Evolutionary conservation across 2,113 vertebrate genomes (phyloP).

Genomic region (Labeo rohita): DNA sequence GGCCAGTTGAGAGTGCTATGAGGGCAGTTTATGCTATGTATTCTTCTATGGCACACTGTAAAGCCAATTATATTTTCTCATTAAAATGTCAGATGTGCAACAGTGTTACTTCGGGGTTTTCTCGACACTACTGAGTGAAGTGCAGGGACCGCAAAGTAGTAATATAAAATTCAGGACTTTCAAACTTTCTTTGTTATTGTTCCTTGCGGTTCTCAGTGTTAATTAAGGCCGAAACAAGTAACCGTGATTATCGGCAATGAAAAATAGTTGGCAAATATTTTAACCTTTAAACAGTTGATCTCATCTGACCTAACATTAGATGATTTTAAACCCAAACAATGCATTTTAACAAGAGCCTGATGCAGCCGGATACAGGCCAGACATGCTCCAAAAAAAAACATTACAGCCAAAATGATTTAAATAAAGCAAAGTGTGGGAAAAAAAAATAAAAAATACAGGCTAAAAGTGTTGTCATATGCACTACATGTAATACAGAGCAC

Average conservation of each 20-base stretch:
- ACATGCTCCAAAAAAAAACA: not conserved
- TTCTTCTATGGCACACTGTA: conserved; percentile 22
- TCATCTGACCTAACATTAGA: not conserved
- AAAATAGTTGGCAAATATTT: not conserved
- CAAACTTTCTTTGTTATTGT: not conserved
- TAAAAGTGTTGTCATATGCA: not conserved
- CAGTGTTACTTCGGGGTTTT: conserved; percentile 21
- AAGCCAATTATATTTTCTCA: conserved; percentile 39
- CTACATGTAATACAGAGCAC: not conserved
- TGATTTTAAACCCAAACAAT: not conserved
- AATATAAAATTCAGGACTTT: not conserved
- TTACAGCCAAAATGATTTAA: not conserved
- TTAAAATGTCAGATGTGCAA: conserved; percentile 34
- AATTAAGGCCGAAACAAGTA: not conserved
- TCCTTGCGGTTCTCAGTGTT: not conserved
- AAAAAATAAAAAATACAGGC: not conserved
- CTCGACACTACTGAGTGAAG: not conserved
- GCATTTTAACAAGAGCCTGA: not conserved
- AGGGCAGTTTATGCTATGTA: not conserved
- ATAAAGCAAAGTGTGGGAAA: not conserved
- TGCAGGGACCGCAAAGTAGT: not conserved
- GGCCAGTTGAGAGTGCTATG: not conserved
- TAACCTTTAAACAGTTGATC: not conserved
- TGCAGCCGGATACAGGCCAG: not conserved
- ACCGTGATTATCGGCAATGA: not conserved